phyloP scores from a whole-genome alignment of 2,113 vertebrate genomes.

The Pygoscelis adeliae region DNA sequence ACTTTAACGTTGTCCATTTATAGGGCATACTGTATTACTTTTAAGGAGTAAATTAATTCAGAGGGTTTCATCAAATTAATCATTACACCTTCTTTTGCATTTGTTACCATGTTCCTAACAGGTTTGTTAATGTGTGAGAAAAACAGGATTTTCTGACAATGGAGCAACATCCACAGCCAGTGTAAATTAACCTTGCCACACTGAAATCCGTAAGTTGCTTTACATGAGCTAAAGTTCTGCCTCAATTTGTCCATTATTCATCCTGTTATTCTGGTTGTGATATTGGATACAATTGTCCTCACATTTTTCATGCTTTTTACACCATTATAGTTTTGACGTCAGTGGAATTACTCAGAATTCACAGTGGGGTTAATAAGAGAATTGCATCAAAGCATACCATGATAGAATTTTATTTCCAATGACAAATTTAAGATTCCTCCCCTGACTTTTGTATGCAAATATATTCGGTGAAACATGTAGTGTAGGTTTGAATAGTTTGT shows the following conservation, averaged over 20 bases:
- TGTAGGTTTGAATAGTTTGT: not conserved
- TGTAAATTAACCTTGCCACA: not conserved
- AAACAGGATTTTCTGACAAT: conserved; percentile 2
- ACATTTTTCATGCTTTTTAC: not conserved
- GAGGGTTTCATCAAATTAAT: not conserved
- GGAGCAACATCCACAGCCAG: not conserved
- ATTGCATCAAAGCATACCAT: not conserved
- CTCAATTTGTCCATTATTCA: not conserved
- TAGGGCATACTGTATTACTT: not conserved
- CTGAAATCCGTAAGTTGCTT: not conserved
- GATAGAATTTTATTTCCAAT: not conserved
- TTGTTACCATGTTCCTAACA: not conserved
- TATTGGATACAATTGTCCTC: not conserved
- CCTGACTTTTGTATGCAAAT: not conserved
- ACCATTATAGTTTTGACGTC: not conserved
- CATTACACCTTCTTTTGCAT: not conserved
- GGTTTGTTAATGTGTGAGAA: not conserved
- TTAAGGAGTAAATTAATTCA: conserved; percentile 41
- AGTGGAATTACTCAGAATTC: not conserved
- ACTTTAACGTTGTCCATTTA: not conserved
- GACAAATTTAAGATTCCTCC: not conserved
- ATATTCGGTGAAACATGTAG: not conserved
- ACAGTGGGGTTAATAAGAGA: not conserved
- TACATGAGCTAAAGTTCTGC: not conserved
- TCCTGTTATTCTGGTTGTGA: not conserved